Evolutionary conservation across 2,113 vertebrate species (phyloP).

Genomic region (Jacana jacana): DNA sequence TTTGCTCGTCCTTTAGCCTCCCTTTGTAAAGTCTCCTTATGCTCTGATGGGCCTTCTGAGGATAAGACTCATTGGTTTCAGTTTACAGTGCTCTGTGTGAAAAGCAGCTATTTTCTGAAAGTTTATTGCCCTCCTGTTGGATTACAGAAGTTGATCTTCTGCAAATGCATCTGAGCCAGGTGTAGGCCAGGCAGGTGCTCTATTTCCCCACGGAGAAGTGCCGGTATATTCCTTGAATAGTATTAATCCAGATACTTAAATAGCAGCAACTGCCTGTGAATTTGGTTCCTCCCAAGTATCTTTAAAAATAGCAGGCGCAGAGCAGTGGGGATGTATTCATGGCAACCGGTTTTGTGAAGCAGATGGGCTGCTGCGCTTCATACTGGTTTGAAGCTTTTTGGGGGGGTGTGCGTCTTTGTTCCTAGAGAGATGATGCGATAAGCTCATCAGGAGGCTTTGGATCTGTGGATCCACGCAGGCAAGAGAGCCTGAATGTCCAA

Average conservation of each 20-base stretch:
- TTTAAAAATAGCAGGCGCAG: constrained; percentile 43
- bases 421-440: neutral
- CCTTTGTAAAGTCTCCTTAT: neutral
- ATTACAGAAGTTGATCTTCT: neutral
- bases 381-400: neutral
- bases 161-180: neutral
- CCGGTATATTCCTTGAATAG: neutral
- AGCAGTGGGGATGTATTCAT: constrained; percentile 19
- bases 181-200: neutral
- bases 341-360: constrained; percentile 35
- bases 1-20: neutral
- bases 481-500: neutral
- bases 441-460: neutral
- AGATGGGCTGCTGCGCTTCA: constrained; percentile 23
- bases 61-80: neutral
- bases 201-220: neutral
- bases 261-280: neutral
- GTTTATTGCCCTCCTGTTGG: neutral
- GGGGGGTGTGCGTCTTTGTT: neutral
- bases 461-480: rapidly evolving
- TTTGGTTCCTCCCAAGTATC: constrained; percentile 25
- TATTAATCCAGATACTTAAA: constrained; percentile 18
- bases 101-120: neutral
- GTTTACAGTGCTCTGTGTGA: neutral
- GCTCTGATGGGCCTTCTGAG: neutral